Evolutionary conservation across 2,113 vertebrate species (phyloP).

Genomic region (Ginglymostoma cirratum): DNA sequence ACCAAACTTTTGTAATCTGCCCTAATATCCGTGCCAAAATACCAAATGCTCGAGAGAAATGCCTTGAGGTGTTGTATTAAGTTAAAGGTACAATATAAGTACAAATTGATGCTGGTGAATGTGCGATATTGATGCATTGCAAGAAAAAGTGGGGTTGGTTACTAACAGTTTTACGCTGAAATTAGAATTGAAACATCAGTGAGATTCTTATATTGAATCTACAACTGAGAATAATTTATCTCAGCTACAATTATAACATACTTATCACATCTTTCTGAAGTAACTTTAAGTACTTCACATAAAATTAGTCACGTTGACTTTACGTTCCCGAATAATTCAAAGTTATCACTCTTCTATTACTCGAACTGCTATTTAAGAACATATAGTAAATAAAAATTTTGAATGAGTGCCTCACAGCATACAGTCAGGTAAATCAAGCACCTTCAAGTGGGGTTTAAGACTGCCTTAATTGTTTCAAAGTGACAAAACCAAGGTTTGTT

Average conservation of each 20-base stretch:
- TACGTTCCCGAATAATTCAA: too few species aligned
- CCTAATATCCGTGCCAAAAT: neutral
- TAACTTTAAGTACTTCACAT: neutral
- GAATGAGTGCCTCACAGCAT: neutral
- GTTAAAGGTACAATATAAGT: neutral
- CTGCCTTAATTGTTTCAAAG: neutral
- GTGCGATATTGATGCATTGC: neutral
- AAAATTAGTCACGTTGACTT: neutral
- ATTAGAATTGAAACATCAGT: neutral
- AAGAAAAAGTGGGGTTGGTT: neutral
- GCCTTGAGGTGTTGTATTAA: neutral
- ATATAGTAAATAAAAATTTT: neutral
- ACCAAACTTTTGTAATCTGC: neutral
- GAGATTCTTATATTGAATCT: neutral
- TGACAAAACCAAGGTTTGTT: neutral
- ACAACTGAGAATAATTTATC: neutral
- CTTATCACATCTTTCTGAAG: slow-evolving; percentile 2
- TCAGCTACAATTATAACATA: neutral
- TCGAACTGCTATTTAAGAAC: neutral
- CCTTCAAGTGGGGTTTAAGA: neutral
- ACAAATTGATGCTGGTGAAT: neutral
- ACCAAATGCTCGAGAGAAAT: neutral
- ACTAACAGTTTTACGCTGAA: neutral
- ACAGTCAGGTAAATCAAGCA: neutral
- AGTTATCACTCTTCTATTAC: neutral